Evolutionary conservation across 2,113 vertebrate species (phyloP), one percentile per base, ranked within the genome.

Genomic region (Nycticryphes semicollaris): DNA sequence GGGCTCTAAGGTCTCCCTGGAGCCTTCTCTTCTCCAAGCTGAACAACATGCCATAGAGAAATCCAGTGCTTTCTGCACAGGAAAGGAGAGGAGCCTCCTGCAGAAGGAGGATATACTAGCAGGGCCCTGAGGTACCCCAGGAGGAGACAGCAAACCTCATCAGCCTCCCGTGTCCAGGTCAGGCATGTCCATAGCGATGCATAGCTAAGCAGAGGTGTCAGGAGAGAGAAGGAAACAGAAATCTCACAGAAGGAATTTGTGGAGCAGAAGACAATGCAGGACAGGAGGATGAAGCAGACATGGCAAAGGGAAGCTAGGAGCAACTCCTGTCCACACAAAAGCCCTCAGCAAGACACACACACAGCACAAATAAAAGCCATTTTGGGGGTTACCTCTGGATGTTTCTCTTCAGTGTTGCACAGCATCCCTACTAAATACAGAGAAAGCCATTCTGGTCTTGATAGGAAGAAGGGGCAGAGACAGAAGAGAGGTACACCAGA

Each of bases 401-500:
- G 31, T 16, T 66, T 37, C 18, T 84, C 31, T 66, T 66, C 79
- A 54, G 51, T 1, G 0, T 23, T 74, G 59, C 45, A 66, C 31
- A 73, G 59, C 33, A 69, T 25, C 35, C 22, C 35, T 24, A 12
- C 13, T 27, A 63, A 95, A 48, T 1, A 73, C 37, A 74, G n/a
- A 20, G 18, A 10, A 84, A 86, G 5, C 9, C 27, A 30, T 8
- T 53, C 23, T 51, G 6, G 21, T 59, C 30, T 43, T 39, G 17
- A 21, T 20, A 8, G 18, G 10, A 75, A 14, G 25, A 87, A 68
- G 9, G 9, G 12, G 10, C 25, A 93, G 45, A 79, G 30, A 14
- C 5, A 47, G 45, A 59, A 54, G 4, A 31, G 6, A 91, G 2
- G 0, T 1, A 0, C 9, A 33, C 8, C 19, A 69, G 11, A 1